These are phyloP conservation scores for Halcyon leucocephala DNA, from an alignment of 2,797 vertebrate genomes.

Conservation along the genomic window DNA sequence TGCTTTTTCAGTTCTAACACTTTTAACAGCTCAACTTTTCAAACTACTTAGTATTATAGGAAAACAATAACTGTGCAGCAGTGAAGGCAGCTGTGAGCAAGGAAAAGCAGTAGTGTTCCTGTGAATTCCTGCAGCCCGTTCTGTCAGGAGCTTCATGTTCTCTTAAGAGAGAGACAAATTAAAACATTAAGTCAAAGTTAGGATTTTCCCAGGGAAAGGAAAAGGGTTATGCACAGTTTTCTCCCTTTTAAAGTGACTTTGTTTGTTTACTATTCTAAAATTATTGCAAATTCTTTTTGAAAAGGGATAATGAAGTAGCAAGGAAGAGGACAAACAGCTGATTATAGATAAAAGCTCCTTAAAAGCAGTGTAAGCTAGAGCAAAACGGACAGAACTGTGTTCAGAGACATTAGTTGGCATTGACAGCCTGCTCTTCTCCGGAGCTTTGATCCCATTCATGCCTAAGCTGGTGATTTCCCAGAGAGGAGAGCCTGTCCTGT, in stretches of 20 bases:
- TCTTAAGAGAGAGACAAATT: slow-evolving; percentile 49
- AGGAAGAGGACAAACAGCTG: slow-evolving; percentile 61
- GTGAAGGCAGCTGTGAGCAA: slow-evolving; percentile 43
- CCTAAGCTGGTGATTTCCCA: not conserved
- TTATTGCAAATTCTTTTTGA: slow-evolving; percentile 48
- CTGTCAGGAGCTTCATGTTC: not conserved
- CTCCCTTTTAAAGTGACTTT: slow-evolving; percentile 53
- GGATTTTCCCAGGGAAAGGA: slow-evolving; percentile 69
- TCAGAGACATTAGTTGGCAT: slow-evolving; percentile 34
- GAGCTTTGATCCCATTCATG: not conserved
- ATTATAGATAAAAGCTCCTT: slow-evolving; percentile 61
- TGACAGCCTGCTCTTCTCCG: slow-evolving; percentile 14
- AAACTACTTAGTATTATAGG: slow-evolving; percentile 38
- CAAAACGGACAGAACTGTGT: slow-evolving; percentile 4
- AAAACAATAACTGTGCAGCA: slow-evolving; percentile 28
- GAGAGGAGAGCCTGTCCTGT: not conserved
- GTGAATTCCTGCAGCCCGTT: slow-evolving; percentile 17
- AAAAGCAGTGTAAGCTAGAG: slow-evolving; percentile 41
- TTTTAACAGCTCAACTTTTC: slow-evolving; percentile 51
- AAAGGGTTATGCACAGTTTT: slow-evolving; percentile 47
- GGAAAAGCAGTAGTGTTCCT: slow-evolving; percentile 30
- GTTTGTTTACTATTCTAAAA: slow-evolving; percentile 64
- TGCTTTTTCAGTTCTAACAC: not conserved
- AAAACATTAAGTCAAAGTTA: slow-evolving; percentile 41
- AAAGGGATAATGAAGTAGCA: slow-evolving; percentile 61